A percentile compares a stretch with the other conserved stretches of the same genome.
phyloP scores from a whole-genome alignment of 2,113 vertebrate species.

The Pseudorectes ferrugineus region DNA sequence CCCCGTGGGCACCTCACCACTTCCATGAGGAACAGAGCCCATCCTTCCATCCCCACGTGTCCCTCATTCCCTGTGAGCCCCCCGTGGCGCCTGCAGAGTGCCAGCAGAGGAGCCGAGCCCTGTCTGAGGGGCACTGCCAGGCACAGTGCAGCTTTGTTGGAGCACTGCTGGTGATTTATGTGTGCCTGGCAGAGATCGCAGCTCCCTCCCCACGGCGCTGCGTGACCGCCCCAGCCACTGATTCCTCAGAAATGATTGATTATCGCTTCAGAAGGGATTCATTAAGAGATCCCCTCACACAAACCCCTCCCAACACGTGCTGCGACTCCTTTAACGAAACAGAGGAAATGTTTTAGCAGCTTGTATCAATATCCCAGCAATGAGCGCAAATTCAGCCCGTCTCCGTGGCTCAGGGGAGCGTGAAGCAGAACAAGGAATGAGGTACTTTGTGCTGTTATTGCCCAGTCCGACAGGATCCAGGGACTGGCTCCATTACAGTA shows the following conservation, averaged over 20 bases:
- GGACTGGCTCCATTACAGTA: neutral
- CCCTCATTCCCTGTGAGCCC: neutral
- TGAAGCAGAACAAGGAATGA: neutral
- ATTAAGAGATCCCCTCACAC: neutral
- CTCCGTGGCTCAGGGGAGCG: neutral
- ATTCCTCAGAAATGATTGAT: neutral
- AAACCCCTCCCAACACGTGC: neutral
- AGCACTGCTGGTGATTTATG: neutral
- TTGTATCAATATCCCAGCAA: neutral
- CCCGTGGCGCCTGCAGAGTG: rapidly evolving
- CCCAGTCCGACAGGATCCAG: neutral
- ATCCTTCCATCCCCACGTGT: neutral
- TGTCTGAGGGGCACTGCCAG: neutral
- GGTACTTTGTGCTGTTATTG: neutral
- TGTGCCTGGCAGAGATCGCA: neutral
- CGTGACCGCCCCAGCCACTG: neutral
- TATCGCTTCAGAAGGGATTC: neutral
- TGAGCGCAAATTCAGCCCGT: neutral
- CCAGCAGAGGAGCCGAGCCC: neutral
- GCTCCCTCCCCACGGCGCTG: neutral
- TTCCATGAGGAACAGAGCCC: neutral
- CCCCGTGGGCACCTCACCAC: rapidly evolving
- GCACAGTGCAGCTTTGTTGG: neutral
- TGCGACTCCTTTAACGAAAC: neutral
- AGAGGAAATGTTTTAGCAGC: neutral